phyloP scores from a whole-genome alignment of 2,113 vertebrate genomes.

The Rhombomys opimus region DNA sequence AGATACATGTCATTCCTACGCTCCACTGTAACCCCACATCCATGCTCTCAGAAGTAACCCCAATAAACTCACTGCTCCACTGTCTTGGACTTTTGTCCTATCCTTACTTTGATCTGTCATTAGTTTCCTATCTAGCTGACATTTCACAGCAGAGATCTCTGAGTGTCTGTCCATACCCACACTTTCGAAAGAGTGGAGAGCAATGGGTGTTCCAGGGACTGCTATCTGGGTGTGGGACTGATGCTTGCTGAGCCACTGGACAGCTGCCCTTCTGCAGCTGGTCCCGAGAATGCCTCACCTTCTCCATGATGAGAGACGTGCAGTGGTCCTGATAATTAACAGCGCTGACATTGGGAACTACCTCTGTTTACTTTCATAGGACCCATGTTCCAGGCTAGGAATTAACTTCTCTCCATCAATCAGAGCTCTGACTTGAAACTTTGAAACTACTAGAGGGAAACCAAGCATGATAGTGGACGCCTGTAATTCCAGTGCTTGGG shows the following conservation, averaged over 20 bases:
- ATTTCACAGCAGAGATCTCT: background rate
- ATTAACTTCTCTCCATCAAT: background rate
- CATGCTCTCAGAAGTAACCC: background rate
- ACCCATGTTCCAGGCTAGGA: background rate
- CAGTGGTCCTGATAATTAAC: background rate
- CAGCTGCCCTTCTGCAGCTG: fast-evolving
- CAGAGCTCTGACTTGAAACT: background rate
- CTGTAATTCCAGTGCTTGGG: background rate
- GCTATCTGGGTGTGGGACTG: fast-evolving
- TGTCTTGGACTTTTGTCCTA: background rate
- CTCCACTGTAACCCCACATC: background rate
- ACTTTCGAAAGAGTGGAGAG: background rate
- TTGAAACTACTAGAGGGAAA: background rate
- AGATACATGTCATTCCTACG: background rate
- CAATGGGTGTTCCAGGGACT: background rate
- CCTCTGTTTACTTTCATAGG: background rate
- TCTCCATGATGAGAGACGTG: background rate
- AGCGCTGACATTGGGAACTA: background rate
- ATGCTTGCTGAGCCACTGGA: background rate
- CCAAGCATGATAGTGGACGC: background rate
- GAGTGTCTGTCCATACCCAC: background rate
- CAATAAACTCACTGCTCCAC: background rate
- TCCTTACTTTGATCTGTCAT: background rate
- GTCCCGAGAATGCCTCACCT: background rate
- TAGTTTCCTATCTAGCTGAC: background rate